Evolutionary conservation across 30 jellyfish, hydroid and myxozoan species (phyloP).

Genomic region (Cassiopea andromeda): DNA sequence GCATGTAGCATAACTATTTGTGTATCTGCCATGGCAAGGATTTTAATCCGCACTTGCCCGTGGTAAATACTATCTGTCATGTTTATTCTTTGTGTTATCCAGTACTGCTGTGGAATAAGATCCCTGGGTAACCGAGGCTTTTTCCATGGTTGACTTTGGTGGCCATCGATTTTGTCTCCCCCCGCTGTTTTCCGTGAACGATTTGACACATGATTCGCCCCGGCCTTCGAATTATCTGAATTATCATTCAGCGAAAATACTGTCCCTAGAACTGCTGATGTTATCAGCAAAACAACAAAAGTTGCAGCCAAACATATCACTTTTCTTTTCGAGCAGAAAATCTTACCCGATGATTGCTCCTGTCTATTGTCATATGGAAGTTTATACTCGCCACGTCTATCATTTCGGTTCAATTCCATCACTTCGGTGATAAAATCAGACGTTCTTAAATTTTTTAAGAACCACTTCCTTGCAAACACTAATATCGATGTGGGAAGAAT

Average conservation of each 20-base stretch:
- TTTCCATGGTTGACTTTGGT: slow-evolving; percentile 56
- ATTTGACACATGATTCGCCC: slow-evolving; percentile 8
- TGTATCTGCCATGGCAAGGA: slow-evolving; percentile 52
- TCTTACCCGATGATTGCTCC: neutral
- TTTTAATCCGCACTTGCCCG: slow-evolving; percentile 66
- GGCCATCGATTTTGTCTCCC: neutral
- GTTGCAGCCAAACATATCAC: slow-evolving; percentile 24
- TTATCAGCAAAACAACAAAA: slow-evolving; percentile 31
- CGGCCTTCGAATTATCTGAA: neutral
- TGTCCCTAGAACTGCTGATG: slow-evolving; percentile 64
- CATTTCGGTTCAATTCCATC: slow-evolving; percentile 65
- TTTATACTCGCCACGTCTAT: slow-evolving; percentile 51
- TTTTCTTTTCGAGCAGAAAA: slow-evolving; percentile 45
- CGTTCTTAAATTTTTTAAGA: no score
- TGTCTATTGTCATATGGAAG: slow-evolving; percentile 39
- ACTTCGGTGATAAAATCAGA: no score
- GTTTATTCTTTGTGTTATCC: slow-evolving; percentile 52
- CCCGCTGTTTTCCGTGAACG: slow-evolving; percentile 56
- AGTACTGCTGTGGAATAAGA: slow-evolving; percentile 74
- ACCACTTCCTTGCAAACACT: no score
- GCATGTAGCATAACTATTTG: slow-evolving; percentile 58
- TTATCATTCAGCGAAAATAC: slow-evolving; percentile 11
- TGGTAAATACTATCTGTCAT: slow-evolving; percentile 54
- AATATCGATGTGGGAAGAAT: no score
- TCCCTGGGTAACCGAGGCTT: slow-evolving; percentile 73